Evolutionary conservation across 1,140 invertebrate genomes (phyloP).

Genomic region (Scaptomyza pallida): DNA sequence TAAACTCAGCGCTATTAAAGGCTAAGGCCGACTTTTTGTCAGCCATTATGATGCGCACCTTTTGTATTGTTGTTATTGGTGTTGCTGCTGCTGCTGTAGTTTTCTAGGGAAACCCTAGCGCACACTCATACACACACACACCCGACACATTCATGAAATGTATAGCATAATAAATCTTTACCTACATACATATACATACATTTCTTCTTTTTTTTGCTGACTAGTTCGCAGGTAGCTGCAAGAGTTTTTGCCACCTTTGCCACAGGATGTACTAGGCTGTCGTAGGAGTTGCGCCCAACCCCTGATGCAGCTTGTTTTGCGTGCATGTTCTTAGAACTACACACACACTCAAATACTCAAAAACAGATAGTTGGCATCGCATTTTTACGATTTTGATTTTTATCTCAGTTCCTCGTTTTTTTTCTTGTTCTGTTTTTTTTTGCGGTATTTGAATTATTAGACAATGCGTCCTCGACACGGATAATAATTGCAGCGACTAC

Average conservation of each 20-base stretch:
- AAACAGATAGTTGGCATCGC: slow-evolving; percentile 33
- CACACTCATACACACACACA: slow-evolving; percentile 39
- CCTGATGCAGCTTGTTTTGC: slow-evolving; percentile 1
- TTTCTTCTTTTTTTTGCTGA: slow-evolving; percentile 22
- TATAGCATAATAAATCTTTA: slow-evolving; percentile 82
- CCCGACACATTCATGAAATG: slow-evolving; percentile 77
- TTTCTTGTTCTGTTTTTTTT: slow-evolving; percentile 25
- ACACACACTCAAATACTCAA: slow-evolving; percentile 10
- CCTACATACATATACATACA: slow-evolving; percentile 68
- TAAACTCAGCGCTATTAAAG: slow-evolving; percentile 80
- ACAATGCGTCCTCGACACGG: slow-evolving; percentile 61
- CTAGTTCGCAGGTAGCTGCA: slow-evolving; percentile 64
- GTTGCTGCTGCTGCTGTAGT: slow-evolving; percentile 52
- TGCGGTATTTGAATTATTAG: slow-evolving; percentile 71
- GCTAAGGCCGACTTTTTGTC: slow-evolving; percentile 81
- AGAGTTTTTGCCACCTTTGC: slow-evolving; percentile 80
- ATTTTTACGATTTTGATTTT: slow-evolving; percentile 79
- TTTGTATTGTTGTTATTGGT: slow-evolving; percentile 53
- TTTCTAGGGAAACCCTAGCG: slow-evolving; percentile 78
- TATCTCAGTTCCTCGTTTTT: slow-evolving; percentile 43
- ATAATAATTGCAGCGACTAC: slow-evolving; percentile 68
- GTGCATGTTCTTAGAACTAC: slow-evolving; percentile 36
- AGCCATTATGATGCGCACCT: slow-evolving; percentile 79
- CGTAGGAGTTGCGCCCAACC: slow-evolving; percentile 62
- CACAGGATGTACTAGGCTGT: slow-evolving; percentile 68